Percentiles rank a stretch among this genome's conserved stretches.
Conservation (phyloP, 2,113 vertebrate genomes). For the Pseudorasbora parva region DNA sequence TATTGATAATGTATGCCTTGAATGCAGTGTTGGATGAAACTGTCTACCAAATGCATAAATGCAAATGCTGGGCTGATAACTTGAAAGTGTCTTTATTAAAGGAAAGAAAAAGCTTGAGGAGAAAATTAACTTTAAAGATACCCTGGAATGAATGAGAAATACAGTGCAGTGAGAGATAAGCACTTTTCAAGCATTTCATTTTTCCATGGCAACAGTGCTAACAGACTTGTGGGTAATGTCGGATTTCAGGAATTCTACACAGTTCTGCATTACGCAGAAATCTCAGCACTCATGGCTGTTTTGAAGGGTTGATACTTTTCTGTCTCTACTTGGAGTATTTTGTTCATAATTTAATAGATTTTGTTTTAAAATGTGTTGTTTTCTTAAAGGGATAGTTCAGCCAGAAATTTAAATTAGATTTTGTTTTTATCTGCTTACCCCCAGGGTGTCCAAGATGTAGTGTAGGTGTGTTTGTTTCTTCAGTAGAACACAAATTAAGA, state of each 20-base stretch:
- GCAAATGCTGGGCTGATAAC: background rate
- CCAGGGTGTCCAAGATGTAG: no score
- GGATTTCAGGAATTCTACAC: background rate
- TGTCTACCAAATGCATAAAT: background rate
- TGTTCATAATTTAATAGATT: no score
- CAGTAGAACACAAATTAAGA: no score
- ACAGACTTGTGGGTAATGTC: conserved; percentile 4
- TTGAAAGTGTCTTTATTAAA: background rate
- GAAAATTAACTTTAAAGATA: background rate
- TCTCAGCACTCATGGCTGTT: background rate
- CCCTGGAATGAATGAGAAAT: background rate
- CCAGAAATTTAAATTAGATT: no score
- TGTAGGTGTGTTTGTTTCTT: no score
- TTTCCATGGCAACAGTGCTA: background rate
- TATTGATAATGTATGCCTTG: no score
- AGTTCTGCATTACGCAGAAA: background rate
- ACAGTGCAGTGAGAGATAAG: background rate
- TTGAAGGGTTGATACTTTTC: background rate
- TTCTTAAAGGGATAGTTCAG: no score
- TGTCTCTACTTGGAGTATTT: no score
- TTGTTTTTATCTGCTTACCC: no score
- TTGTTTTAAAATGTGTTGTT: no score
- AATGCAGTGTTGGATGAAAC: background rate
- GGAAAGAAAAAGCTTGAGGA: background rate
- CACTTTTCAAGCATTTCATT: background rate